Evolutionary conservation across 2,888 invertebrate genomes (phyloP), one percentile per base, ranked within the genome.

Genomic region (Marasmarcha lunaedactyla): DNA sequence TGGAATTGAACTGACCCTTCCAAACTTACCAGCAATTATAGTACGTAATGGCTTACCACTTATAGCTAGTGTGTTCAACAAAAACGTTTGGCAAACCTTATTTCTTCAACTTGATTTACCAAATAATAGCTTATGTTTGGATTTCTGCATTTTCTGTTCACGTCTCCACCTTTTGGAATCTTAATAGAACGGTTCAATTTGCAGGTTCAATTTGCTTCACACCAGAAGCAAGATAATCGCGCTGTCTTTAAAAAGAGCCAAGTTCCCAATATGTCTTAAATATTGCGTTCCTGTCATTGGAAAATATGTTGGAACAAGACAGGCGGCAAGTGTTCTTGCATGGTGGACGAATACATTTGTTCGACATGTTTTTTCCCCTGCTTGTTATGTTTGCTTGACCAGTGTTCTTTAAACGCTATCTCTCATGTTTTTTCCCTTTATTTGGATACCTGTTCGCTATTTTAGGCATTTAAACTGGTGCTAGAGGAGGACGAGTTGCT

Each of bases 221-320:
- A 25, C 26, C 5, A 7, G 26, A 38, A 35, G 33, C 36, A 20
- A 42, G 39, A 26, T 39, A 42, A 27, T 40, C 42, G 20, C 39
- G 30, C 36, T 42, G 39, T 30, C 42, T 30, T 42, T 40, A 37
- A 30, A 37, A 37, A 34, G 41, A 41, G 26, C 27, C 26, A 37
- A 41, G 39, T 4, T n/a, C 42, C 42, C 43, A 43, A 36, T 41
- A 41, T 34, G 37, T 40, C 6, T 42, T 35, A 39, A 44, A 42
- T 15, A 44, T 40, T 42, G 37, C 35, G 13, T 15, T 40, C 38
- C 42, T 41, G 10, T 15, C 11, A 9, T 41, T 37, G 15, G 26
- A 25, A 25, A 25, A 25, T 25, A 7, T 25, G 26, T 25, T 25
- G 26, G 26, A 25, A 45, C 42, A 42, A 14, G 36, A 36, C 39